Conservation (phyloP, 2,888 invertebrate species). For the Meta bourneti region DNA sequence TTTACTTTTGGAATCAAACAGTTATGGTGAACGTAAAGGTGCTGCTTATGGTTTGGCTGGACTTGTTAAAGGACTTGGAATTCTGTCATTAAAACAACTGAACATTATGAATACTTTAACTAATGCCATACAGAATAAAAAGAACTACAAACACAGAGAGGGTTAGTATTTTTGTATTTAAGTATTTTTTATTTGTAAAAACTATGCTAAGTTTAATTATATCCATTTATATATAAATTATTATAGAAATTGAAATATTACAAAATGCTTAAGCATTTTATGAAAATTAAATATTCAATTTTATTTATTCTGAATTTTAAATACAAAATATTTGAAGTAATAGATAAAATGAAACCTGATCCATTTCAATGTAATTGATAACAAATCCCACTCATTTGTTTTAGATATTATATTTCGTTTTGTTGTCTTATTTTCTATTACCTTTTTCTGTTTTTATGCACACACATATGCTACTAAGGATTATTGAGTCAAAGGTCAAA, state of each 20-base stretch:
- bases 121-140: conserved; percentile 97
- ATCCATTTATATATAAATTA: not conserved
- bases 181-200: conserved; percentile 3
- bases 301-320: not conserved
- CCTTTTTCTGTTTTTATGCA: too few species aligned
- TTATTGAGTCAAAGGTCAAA: too few species aligned
- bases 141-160: conserved; percentile 95
- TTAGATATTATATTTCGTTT: too few species aligned
- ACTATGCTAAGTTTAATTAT: not conserved
- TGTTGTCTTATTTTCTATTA: too few species aligned
- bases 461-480: too few species aligned
- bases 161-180: conserved; percentile 82
- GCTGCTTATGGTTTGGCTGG: conserved; percentile 99
- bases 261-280: too few species aligned
- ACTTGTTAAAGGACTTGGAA: conserved; percentile 96
- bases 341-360: too few species aligned
- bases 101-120: conserved; percentile 97
- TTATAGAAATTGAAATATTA: not conserved
- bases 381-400: too few species aligned
- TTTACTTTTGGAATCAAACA: conserved; percentile 92
- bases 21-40: conserved; percentile 95
- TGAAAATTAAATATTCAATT: not conserved
- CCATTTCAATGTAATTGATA: too few species aligned
- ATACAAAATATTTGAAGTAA: too few species aligned
- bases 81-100: conserved; percentile 94